phyloP scores from a whole-genome alignment of 2,113 vertebrate species.

The Psammodynastes pulverulentus region DNA sequence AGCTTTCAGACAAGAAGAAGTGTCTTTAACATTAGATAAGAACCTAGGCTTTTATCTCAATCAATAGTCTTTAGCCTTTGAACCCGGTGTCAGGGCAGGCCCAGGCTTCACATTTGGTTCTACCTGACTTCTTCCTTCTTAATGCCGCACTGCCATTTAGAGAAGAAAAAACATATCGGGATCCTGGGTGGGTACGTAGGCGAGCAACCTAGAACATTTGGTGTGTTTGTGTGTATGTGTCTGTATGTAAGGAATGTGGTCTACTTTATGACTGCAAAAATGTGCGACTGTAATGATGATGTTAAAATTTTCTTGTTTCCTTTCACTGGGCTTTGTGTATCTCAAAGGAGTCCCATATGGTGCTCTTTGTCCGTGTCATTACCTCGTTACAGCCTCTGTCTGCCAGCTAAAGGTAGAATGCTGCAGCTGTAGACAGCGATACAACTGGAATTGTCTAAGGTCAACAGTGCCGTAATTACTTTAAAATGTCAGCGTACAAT shows the following conservation, averaged over 20 bases:
- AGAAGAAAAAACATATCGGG: slow-evolving; percentile 62
- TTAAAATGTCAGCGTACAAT: slow-evolving; percentile 99
- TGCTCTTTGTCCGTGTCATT: slow-evolving; percentile 99
- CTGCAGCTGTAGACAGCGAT: slow-evolving; percentile 94
- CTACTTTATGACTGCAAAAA: slow-evolving; percentile 72
- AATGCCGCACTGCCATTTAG: slow-evolving; percentile 71
- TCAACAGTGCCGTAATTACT: slow-evolving; percentile 99
- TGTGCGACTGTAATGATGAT: slow-evolving; percentile 88
- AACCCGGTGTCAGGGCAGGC: slow-evolving; percentile 74
- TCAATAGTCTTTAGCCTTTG: slow-evolving; percentile 87
- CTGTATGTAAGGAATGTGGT: slow-evolving; percentile 29
- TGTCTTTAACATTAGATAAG: slow-evolving; percentile 81
- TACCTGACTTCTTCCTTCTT: slow-evolving; percentile 77
- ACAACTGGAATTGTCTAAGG: slow-evolving; percentile 99
- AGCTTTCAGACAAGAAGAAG: slow-evolving; percentile 76
- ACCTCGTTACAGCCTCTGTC: slow-evolving; percentile 98
- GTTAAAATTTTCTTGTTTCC: slow-evolving; percentile 86
- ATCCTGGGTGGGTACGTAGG: slow-evolving; percentile 46
- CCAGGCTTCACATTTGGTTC: slow-evolving; percentile 72
- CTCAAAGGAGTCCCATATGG: slow-evolving; percentile 97
- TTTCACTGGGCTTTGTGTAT: slow-evolving; percentile 84
- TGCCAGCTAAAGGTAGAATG: slow-evolving; percentile 89
- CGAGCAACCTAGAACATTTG: slow-evolving; percentile 52
- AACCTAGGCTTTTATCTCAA: slow-evolving; percentile 81
- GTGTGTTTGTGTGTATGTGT: not conserved